phyloP scores from a whole-genome alignment of 2,888 invertebrate species.

The Stictocephala bisonia region DNA sequence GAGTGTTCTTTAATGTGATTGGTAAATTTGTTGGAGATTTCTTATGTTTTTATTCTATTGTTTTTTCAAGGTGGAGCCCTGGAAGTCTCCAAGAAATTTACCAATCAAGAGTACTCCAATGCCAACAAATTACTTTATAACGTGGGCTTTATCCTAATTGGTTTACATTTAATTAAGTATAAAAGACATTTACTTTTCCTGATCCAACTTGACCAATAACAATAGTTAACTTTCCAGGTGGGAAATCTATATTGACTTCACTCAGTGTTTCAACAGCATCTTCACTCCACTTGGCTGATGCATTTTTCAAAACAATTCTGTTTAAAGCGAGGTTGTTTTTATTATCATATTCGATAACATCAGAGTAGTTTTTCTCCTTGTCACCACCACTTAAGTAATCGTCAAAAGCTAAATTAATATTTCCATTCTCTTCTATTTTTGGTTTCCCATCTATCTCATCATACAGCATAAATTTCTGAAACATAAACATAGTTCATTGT shows the following conservation, averaged over 20 bases:
- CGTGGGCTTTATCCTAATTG: no score
- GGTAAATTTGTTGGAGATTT: no score
- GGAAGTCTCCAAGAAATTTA: no score
- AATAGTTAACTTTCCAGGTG: slow-evolving; percentile 73
- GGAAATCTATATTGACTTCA: slow-evolving; percentile 68
- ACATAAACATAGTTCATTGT: no score
- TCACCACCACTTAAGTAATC: neutral
- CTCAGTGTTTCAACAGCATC: slow-evolving; percentile 68
- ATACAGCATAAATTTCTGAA: slow-evolving; percentile 64
- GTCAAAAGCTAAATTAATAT: neutral
- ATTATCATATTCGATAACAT: neutral
- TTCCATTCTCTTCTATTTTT: neutral
- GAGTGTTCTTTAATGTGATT: no score
- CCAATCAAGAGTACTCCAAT: no score
- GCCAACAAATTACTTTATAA: no score
- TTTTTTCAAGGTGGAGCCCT: no score
- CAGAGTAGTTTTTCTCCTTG: neutral
- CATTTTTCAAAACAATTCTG: slow-evolving; percentile 52
- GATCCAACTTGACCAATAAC: slow-evolving; percentile 82
- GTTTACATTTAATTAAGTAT: neutral
- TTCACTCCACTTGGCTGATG: slow-evolving; percentile 68
- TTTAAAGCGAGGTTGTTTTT: slow-evolving; percentile 42
- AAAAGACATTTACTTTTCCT: slow-evolving; percentile 72
- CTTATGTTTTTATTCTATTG: no score
- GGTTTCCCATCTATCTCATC: slow-evolving; percentile 61